Conservation (phyloP, 1,140 invertebrate species). For the Hyles vespertilio region DNA sequence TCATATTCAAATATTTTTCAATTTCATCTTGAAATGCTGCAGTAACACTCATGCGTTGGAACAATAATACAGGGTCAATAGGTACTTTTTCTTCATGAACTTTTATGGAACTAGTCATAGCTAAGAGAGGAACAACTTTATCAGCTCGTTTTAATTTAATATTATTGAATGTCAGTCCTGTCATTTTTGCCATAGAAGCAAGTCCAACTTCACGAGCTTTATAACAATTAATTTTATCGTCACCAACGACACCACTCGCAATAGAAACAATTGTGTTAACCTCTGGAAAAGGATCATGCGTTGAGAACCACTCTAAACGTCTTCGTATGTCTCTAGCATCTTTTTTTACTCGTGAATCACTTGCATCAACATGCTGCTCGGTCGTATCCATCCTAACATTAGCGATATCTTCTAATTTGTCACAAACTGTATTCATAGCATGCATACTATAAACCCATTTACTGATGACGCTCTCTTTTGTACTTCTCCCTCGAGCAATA, state of each 20-base stretch:
- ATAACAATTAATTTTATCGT: conserved; percentile 55
- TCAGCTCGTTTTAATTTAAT: conserved; percentile 49
- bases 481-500: conserved; percentile 44
- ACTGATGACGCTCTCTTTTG: conserved; percentile 44
- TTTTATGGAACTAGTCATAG: conserved; percentile 40
- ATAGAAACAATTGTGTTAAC: conserved; percentile 34
- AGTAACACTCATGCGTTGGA: conserved; percentile 47
- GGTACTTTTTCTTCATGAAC: conserved; percentile 40
- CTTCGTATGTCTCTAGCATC: conserved; percentile 46
- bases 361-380: conserved; percentile 63
- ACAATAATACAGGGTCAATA: conserved; percentile 50
- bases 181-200: conserved; percentile 33
- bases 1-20: conserved; percentile 51
- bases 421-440: conserved; percentile 34
- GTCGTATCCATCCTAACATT: conserved; percentile 39
- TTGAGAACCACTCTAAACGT: conserved; percentile 50
- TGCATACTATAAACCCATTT: conserved; percentile 51
- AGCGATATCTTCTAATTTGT: conserved; percentile 44
- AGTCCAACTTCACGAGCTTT: conserved; percentile 49
- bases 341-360: conserved; percentile 47
- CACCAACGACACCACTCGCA: conserved; percentile 48
- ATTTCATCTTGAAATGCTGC: conserved; percentile 28
- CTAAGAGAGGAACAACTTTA: conserved; percentile 43
- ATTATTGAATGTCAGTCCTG: conserved; percentile 39
- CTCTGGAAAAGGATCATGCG: conserved; percentile 35